Base-by-base conservation (phyloP, 2,797 vertebrate species). In the Decapterus maruadsi region DNA sequence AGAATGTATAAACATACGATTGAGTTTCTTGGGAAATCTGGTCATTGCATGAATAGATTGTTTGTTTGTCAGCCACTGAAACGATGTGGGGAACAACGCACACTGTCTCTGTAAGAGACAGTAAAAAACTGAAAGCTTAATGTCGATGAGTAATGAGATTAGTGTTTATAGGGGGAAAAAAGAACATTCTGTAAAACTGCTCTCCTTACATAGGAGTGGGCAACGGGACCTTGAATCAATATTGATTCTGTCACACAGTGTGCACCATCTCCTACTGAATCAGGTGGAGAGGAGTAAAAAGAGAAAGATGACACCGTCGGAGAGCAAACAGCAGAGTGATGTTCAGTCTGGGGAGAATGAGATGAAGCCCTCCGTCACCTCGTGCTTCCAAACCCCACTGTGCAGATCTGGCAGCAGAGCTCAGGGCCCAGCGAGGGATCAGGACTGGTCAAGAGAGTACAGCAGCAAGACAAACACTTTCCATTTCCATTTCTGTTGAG, bases 1-100 rank as follows among this genome's bases (percentile, higher is more conserved):
- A 87, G 91, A 93, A 94, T 93, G 89, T 84, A 83, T 87, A 92
- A 92, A 92, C 91, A 92, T 79, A 85, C 55, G 84, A 76, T 83
- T 86, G 80, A 78, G 72, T 90, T 92, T 91, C 87, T 85, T 75
- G 42, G 80, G 80, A 83, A 83, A 87, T 82, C 85, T 83, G 81
- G 60, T 77, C n/a, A 36, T 87, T 75, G 78, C 14, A 86, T 89
- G 84, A 90, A 88, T 86, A 80, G 70, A 83, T 77, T 81, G 76
- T 85, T 92, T 93, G 85, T 89, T 87, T 90, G 85, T 76, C 60
- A 78, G 75, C 62, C 85, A 67, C 73, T 78, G 73, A 86, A 85
- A 81, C 54, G 38, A 80, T 68, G 82, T 71, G 8, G 72, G 69
- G 78, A 81, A 65, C 75, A 59, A 58, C 46, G 29, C 81, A 70